Percentiles rank a stretch among this genome's conserved stretches.
Conservation (phyloP, 2,888 invertebrate species). For the Leptopterna dolabrata region DNA sequence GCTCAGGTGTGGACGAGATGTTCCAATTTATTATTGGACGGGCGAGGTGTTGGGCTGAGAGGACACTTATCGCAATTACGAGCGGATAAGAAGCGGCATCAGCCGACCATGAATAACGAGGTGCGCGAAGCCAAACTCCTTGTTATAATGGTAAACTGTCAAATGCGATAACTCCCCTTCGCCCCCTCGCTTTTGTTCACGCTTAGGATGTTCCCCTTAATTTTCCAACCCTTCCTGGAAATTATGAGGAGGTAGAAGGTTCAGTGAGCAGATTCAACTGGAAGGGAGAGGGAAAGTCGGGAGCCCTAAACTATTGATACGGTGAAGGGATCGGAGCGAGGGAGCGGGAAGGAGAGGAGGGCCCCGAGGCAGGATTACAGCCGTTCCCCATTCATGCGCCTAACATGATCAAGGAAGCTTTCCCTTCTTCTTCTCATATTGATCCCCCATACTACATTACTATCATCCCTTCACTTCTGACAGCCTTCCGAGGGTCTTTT, state of each 20-base stretch:
- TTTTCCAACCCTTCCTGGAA: constrained; percentile 53
- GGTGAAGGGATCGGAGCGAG: not conserved
- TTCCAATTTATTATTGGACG: no score
- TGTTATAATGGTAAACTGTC: constrained; percentile 54
- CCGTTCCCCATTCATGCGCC: constrained; percentile 53
- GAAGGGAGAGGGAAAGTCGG: not conserved
- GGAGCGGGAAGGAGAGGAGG: not conserved
- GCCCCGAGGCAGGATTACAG: constrained; percentile 48
- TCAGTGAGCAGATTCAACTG: constrained; percentile 45
- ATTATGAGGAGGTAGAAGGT: constrained; percentile 52
- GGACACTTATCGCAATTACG: constrained; percentile 12
- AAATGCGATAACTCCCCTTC: constrained; percentile 46
- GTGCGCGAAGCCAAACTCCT: constrained; percentile 45
- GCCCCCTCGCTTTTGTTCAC: constrained; percentile 32
- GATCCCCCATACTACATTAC: constrained; percentile 45
- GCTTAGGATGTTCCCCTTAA: constrained; percentile 45
- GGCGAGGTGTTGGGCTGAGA: no score
- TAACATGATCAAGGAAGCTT: constrained; percentile 51
- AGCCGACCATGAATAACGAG: constrained; percentile 8
- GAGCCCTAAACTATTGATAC: constrained; percentile 49
- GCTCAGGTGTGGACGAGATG: no score
- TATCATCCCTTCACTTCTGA: constrained; percentile 26
- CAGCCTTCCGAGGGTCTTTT: not conserved
- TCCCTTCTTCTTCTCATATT: constrained; percentile 48
- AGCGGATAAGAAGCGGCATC: not conserved